A percentile compares a stretch with the other conserved stretches of the same genome.
Evolutionary conservation across 2,113 vertebrate genomes (phyloP).

Genomic region (cattle (Bos taurus)): ARS-UCD2.0 NC_037351.1:41955501-41956000

Average conservation of each 20-base stretch:
- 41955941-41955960: not conserved
- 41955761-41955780: not conserved
- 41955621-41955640: not conserved
- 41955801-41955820: not conserved
- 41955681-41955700: not conserved
- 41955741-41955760: not conserved
- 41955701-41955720: not conserved
- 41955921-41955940: too few relatives aligned
- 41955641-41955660: not conserved
- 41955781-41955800: not conserved
- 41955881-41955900: not conserved
- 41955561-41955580: not conserved
- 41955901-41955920: not conserved
- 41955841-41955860: not conserved
- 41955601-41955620: not conserved
- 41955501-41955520: not conserved
- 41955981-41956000: not conserved
- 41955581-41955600: not conserved
- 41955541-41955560: not conserved
- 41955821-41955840: not conserved
- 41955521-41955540: not conserved
- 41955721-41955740: not conserved
- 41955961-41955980: not conserved
- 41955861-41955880: not conserved
- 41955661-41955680: not conserved